Percentiles rank a stretch among this genome's conserved stretches.
phyloP scores from a whole-genome alignment of 2,113 vertebrate genomes.

The Actenoides lindsayi region DNA sequence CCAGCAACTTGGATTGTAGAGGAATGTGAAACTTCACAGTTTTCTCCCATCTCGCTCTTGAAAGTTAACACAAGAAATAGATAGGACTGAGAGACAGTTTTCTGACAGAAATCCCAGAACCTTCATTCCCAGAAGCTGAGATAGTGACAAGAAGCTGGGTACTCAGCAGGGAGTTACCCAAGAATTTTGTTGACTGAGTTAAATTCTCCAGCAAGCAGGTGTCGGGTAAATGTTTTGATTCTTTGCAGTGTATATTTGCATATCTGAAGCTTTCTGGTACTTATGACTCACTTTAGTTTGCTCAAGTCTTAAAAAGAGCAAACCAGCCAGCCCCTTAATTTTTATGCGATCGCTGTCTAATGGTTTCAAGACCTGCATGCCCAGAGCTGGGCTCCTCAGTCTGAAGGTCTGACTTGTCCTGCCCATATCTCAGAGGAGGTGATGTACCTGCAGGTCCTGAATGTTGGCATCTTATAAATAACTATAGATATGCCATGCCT shows the following conservation, averaged over 20 bases:
- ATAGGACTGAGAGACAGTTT: conserved; percentile 55
- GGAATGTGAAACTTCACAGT: conserved; percentile 60
- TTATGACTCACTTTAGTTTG: conserved; percentile 27
- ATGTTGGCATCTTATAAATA: fast-evolving
- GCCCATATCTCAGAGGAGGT: background rate
- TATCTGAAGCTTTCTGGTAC: conserved; percentile 46
- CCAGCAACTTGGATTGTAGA: conserved; percentile 29
- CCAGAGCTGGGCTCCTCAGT: fast-evolving
- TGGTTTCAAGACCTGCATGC: background rate
- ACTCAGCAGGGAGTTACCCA: conserved; percentile 17
- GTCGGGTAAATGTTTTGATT: conserved; percentile 69
- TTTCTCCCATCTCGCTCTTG: conserved; percentile 53
- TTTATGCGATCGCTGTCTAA: background rate
- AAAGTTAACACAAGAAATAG: conserved; percentile 58
- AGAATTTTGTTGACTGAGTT: conserved; percentile 60
- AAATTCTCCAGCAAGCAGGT: conserved; percentile 56
- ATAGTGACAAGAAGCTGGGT: conserved; percentile 52
- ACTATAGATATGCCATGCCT: background rate
- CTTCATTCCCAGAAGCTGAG: conserved; percentile 47
- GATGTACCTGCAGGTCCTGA: background rate
- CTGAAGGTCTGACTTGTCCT: background rate
- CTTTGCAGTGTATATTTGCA: conserved; percentile 46
- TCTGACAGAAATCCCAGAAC: conserved; percentile 67
- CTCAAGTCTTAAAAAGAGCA: conserved; percentile 22
- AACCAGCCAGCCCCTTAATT: background rate